phyloP scores from a whole-genome alignment of 92 coral and sea anemone species.

The Galaxea fascicularis region DNA sequence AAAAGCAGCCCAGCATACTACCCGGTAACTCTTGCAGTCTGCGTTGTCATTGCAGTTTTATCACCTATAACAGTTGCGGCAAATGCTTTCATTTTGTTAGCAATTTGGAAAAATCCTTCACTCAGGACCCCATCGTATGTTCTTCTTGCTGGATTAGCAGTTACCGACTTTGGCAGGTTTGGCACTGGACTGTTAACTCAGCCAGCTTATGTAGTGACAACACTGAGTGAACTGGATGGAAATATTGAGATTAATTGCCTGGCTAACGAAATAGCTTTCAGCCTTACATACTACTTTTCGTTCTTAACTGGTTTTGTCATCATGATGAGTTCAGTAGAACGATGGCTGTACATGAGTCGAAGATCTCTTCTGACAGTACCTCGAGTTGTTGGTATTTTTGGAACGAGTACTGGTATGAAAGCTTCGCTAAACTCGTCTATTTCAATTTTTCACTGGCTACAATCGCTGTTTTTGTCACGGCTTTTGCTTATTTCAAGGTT shows the following conservation, averaged over 20 bases:
- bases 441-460: too few relatives aligned
- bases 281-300: neutral
- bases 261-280: neutral
- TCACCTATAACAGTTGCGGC: too few relatives aligned
- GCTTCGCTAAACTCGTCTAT: neutral
- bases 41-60: neutral
- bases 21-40: neutral
- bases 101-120: too few relatives aligned
- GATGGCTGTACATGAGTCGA: slow-evolving; percentile 6
- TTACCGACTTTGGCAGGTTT: too few relatives aligned
- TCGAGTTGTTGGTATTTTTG: neutral
- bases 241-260: too few relatives aligned
- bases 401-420: neutral
- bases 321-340: neutral
- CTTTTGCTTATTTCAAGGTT: neutral
- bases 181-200: too few relatives aligned
- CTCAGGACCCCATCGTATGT: too few relatives aligned
- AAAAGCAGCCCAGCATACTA: neutral
- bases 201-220: too few relatives aligned
- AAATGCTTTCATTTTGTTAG: too few relatives aligned
- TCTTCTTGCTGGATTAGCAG: too few relatives aligned
- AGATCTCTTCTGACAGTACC: neutral
- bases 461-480: neutral
- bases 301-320: neutral
- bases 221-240: too few relatives aligned